A percentile compares a stretch with the other conserved stretches of the same genome.
These are phyloP conservation scores for Nyctibius grandis DNA, from an alignment of 2,797 vertebrate genomes.

Conservation along the genomic window DNA sequence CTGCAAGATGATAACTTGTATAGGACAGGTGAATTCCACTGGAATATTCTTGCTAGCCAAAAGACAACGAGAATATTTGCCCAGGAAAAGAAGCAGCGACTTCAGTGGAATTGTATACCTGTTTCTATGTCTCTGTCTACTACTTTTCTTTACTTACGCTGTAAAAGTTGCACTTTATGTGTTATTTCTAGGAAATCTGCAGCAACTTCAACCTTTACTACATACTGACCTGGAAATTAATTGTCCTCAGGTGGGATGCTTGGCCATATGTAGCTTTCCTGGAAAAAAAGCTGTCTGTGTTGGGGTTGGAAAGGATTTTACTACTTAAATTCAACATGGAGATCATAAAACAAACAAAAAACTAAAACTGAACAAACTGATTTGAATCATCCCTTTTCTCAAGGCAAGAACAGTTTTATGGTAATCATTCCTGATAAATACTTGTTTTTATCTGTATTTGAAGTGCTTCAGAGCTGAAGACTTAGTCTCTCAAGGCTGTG, in stretches of 20 bases:
- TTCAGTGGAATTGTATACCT: not conserved
- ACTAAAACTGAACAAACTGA: accelerated
- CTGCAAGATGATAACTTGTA: not conserved
- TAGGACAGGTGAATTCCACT: not conserved
- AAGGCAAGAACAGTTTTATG: not conserved
- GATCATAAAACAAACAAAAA: not conserved
- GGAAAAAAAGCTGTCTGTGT: not conserved
- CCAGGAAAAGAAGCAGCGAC: not conserved
- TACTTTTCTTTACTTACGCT: not conserved
- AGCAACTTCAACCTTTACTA: not conserved
- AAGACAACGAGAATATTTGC: not conserved
- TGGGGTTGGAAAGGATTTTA: not conserved
- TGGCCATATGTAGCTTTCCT: not conserved
- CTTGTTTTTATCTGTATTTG: not conserved
- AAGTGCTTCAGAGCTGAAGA: not conserved
- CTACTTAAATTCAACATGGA: not conserved
- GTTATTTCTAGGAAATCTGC: not conserved
- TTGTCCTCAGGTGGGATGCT: not conserved
- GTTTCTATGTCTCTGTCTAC: not conserved
- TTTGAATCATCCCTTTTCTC: not conserved
- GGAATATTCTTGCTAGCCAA: not conserved
- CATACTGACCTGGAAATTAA: not conserved
- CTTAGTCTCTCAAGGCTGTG: not conserved
- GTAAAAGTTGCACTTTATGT: not conserved
- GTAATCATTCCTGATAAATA: not conserved